These are phyloP conservation scores for Xanthia icteritia DNA, from an alignment of 2,888 invertebrate species.

Conservation along the genomic window DNA sequence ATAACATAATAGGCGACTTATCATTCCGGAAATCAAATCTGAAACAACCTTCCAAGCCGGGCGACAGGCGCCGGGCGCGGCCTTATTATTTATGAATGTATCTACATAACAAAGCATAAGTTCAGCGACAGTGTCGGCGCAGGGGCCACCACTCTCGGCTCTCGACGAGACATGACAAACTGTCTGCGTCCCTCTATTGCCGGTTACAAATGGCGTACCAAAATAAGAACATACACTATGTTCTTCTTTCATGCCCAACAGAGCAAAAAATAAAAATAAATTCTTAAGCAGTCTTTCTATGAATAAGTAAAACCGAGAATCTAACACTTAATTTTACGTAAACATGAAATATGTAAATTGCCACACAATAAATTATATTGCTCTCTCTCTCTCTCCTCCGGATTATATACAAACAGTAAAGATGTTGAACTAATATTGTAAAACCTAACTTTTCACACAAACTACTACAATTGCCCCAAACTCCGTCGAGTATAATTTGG, in stretches of 20 bases:
- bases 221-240: conserved; percentile 45
- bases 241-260: conserved; percentile 54
- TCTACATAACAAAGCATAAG: conserved; percentile 26
- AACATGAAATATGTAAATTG: conserved; percentile 52
- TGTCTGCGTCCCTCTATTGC: conserved; percentile 20
- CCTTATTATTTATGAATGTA: conserved; percentile 41
- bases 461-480: background rate
- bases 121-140: background rate
- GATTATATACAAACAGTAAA: background rate
- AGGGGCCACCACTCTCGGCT: conserved; percentile 11
- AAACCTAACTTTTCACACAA: background rate
- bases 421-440: background rate
- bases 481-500: background rate
- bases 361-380: conserved; percentile 9
- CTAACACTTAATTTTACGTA: conserved; percentile 20
- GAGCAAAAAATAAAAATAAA: conserved; percentile 44
- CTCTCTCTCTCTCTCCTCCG: background rate
- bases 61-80: background rate
- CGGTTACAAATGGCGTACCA: conserved; percentile 45
- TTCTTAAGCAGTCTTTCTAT: conserved; percentile 31
- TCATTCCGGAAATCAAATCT: conserved; percentile 38
- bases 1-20: background rate
- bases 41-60: background rate
- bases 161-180: conserved; percentile 47
- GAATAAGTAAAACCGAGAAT: conserved; percentile 47